These are phyloP conservation scores for Eulimnadia texana DNA, from an alignment of 1,140 invertebrate species.

Conservation along the genomic window DNA sequence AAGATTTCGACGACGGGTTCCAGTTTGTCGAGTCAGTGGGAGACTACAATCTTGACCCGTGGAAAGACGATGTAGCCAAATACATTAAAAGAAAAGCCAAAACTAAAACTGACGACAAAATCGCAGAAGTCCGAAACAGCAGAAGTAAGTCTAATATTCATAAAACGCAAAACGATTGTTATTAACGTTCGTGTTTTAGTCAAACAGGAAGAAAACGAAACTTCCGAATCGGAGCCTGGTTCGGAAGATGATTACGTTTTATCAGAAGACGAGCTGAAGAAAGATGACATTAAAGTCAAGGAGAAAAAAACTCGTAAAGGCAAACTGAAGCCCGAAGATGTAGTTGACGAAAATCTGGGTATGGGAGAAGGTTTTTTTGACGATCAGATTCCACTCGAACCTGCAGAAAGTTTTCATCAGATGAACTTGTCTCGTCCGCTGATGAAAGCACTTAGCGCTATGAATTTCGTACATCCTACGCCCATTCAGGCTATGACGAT, in stretches of 20 bases:
- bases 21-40: slow-evolving; percentile 51
- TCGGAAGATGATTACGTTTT: slow-evolving; percentile 19
- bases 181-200: slow-evolving; percentile 8
- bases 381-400: slow-evolving; percentile 44
- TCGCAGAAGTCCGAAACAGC: slow-evolving; percentile 42
- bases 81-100: slow-evolving; percentile 66
- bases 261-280: slow-evolving; percentile 25
- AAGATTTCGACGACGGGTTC: slow-evolving; percentile 57
- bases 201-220: slow-evolving; percentile 18
- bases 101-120: slow-evolving; percentile 72
- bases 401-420: slow-evolving; percentile 66
- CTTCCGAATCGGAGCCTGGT: slow-evolving; percentile 16
- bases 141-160: slow-evolving; percentile 25
- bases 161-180: no score
- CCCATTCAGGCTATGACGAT: slow-evolving; percentile 90
- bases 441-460: slow-evolving; percentile 67
- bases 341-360: slow-evolving; percentile 42
- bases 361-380: slow-evolving; percentile 38
- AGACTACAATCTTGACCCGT: slow-evolving; percentile 67
- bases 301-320: slow-evolving; percentile 29
- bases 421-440: slow-evolving; percentile 84
- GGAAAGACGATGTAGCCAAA: slow-evolving; percentile 61
- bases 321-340: slow-evolving; percentile 29
- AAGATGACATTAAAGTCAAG: slow-evolving; percentile 28
- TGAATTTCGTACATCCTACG: slow-evolving; percentile 87